Percentiles rank a stretch among this genome's conserved stretches.
Conservation (phyloP, 2,888 invertebrate genomes). For the Nipponacmea schrenckii region DNA sequence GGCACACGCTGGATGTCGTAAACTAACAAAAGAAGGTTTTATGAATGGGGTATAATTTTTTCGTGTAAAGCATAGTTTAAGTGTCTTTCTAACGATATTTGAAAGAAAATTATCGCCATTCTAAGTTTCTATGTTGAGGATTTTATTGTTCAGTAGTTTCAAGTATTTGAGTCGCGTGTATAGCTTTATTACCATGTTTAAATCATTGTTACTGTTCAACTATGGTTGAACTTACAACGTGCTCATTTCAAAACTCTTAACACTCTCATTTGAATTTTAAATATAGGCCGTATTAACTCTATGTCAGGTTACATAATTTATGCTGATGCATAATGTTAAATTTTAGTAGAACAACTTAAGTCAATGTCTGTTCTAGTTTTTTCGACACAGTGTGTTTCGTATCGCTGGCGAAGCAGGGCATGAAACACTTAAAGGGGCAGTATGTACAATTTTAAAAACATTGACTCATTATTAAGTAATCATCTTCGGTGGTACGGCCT, state of each 20-base stretch:
- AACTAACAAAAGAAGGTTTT: background rate
- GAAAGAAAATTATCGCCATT: background rate
- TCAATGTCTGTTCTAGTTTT: background rate
- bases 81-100: background rate
- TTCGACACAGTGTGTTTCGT: background rate
- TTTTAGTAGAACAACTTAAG: background rate
- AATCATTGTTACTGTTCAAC: no score
- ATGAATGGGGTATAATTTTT: background rate
- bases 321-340: no score
- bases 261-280: no score
- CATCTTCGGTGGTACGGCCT: no score
- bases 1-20: background rate
- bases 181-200: no score
- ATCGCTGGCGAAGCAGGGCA: background rate
- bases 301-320: background rate
- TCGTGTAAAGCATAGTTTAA: background rate
- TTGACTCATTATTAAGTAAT: no score
- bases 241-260: no score
- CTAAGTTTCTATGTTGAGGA: background rate
- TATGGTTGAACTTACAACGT: no score
- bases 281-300: background rate
- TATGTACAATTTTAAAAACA: no score
- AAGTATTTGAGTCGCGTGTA: slow-evolving; percentile 1
- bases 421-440: background rate
- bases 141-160: background rate